phyloP scores from a whole-genome alignment of 2,113 vertebrate genomes.

The Nesogale talazaci region DNA sequence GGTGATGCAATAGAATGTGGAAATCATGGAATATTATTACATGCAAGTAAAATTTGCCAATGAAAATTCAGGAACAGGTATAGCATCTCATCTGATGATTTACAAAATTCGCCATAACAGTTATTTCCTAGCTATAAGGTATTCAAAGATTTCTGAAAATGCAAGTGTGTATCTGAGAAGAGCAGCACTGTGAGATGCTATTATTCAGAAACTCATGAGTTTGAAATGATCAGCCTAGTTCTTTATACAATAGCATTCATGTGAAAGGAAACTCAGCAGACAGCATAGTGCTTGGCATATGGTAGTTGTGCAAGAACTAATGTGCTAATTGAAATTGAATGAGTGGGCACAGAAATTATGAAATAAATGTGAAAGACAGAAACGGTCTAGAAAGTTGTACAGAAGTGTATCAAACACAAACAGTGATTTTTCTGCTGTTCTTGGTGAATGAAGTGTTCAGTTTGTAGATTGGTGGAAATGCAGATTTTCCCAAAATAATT shows the following conservation, averaged over 20 bases:
- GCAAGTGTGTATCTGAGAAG: not conserved
- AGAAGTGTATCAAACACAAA: not conserved
- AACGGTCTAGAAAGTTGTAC: not conserved
- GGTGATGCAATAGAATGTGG: too few species aligned
- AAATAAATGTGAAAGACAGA: not conserved
- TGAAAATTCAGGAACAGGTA: too few species aligned
- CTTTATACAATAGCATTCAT: not conserved
- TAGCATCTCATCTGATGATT: not conserved
- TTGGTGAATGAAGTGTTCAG: conserved; percentile 18
- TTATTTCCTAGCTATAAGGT: not conserved
- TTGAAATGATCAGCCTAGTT: not conserved
- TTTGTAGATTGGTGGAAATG: not conserved
- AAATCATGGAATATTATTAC: too few species aligned
- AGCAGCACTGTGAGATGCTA: not conserved
- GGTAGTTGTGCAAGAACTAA: not conserved
- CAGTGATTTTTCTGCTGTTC: not conserved
- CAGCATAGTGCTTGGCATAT: not conserved
- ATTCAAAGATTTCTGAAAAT: not conserved
- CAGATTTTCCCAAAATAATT: not conserved
- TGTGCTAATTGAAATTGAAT: conserved; percentile 22
- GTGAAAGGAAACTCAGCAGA: conserved; percentile 13
- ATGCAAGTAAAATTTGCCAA: too few species aligned
- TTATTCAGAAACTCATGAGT: not conserved
- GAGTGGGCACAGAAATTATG: not conserved
- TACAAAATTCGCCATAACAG: not conserved